Evolutionary conservation across 2,797 vertebrate genomes (phyloP).

Genomic region (Passerculus sandwichensis): DNA sequence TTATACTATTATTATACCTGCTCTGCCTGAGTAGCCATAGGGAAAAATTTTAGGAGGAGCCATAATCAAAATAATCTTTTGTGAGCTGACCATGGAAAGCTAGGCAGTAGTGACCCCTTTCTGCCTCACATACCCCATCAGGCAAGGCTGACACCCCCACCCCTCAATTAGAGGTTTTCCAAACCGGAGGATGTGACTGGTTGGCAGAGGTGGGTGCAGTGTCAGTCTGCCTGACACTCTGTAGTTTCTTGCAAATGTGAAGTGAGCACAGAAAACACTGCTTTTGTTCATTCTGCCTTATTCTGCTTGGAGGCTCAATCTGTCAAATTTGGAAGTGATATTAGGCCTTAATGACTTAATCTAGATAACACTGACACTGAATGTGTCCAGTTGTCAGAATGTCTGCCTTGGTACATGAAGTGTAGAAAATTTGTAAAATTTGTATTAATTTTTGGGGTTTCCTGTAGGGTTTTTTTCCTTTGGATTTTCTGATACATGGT

Average conservation of each 20-base stretch:
- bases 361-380: background rate
- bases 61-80: background rate
- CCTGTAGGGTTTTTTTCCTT: fast-evolving
- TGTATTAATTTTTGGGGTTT: background rate
- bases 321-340: background rate
- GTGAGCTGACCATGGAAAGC: background rate
- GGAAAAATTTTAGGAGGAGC: background rate
- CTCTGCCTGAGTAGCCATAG: background rate
- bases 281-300: background rate
- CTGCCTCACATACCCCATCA: background rate
- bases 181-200: background rate
- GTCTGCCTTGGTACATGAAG: background rate
- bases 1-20: background rate
- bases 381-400: background rate
- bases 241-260: slow-evolving; percentile 45
- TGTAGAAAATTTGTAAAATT: background rate
- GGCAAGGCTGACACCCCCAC: background rate
- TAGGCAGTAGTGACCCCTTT: background rate
- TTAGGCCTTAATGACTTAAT: background rate
- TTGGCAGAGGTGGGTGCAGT: slow-evolving; percentile 3
- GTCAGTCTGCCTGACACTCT: slow-evolving; percentile 41
- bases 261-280: background rate
- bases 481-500: background rate
- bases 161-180: slow-evolving; percentile 33
- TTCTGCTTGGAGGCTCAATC: background rate